Base-by-base conservation (phyloP, 2,888 invertebrate species). In the Oxytorus armatus region DNA sequence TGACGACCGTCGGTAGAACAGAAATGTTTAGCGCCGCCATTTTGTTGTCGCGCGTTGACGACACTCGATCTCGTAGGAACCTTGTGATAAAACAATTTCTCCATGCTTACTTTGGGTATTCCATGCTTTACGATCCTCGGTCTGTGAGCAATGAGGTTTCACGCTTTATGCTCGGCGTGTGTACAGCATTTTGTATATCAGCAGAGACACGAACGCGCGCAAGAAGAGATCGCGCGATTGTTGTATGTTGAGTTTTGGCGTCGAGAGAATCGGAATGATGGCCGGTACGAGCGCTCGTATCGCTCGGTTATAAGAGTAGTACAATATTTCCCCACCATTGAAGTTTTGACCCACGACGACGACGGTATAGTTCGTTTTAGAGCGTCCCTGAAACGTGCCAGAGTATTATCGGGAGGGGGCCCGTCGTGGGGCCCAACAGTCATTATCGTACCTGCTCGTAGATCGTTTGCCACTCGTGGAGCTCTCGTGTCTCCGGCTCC, bases 371-470 rank as follows among this genome's bases (percentile, higher is more conserved):
- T 55, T 63, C 33, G 55, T 18, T 55, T 73, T 59, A 39, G 72
- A 61, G 72, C 73, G 80, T 80, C 77, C 77, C 73, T 77, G 80
- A 77, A 72, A 49, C 69, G 68, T 42, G 42, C 33, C 63, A 33
- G 42, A 49, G 42, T 25, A 39, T 49, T 25, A 59, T 49, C 49
- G 59, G 51, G 49, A 53, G 66, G 73, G 77, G 80, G 66, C 61
- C 80, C 76, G 69, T 74, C 61, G 65, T 49, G 65, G 77, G 77
- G 73, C 77, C 81, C 77, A 49, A 65, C 79, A 77, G 80, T 80
- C 73, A 77, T 81, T 81, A 77, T 77, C 77, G 81, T 81, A 74
- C 74, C 81, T 77, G 74, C 74, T 55, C 66, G 74, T 65, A 66
- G 74, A 65, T 66, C 47, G 74, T 74, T 57, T 66, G 55, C 29